Evolutionary conservation across 2,113 vertebrate genomes (phyloP).

Genomic region (Poicephalus meyeri): DNA sequence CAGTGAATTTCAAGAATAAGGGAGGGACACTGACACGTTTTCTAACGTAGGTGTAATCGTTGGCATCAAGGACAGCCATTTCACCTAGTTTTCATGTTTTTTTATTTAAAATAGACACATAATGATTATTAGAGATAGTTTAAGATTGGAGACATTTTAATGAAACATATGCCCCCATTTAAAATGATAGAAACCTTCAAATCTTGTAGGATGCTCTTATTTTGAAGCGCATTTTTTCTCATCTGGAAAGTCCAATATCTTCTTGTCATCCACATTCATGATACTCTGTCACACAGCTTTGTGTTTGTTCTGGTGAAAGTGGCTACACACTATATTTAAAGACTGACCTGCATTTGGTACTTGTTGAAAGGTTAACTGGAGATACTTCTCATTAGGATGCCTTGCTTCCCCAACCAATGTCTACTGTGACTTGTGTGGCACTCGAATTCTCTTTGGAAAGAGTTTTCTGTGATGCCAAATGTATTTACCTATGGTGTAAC

Average conservation of each 20-base stretch:
- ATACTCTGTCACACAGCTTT: background rate
- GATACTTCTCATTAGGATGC: background rate
- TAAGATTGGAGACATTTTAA: background rate
- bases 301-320: background rate
- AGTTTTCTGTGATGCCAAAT: background rate
- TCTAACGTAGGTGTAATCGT: background rate
- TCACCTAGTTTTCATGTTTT: background rate
- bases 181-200: background rate
- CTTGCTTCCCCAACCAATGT: background rate
- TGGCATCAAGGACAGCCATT: background rate
- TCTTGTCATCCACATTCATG: background rate
- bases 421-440: background rate
- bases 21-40: background rate
- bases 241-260: background rate
- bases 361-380: background rate
- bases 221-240: background rate
- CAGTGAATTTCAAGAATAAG: background rate
- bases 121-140: background rate
- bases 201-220: background rate
- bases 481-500: background rate
- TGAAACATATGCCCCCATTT: background rate
- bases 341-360: background rate
- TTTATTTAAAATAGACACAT: background rate
- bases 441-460: background rate
- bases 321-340: background rate